phyloP scores from a whole-genome alignment of 2,888 invertebrate genomes.

The Caenorhabditis doughertyi region DNA sequence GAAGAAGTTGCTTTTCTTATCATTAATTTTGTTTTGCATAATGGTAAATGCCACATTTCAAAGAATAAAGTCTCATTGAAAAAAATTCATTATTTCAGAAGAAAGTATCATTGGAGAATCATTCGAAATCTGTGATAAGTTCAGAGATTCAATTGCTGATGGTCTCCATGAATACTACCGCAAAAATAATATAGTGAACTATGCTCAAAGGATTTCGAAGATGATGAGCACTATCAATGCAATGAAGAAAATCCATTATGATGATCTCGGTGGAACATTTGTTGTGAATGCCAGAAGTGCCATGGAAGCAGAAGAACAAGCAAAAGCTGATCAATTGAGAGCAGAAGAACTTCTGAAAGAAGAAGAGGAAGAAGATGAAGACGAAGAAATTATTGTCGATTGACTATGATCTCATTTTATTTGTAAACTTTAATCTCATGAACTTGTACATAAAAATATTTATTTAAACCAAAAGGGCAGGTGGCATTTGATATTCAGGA shows the following conservation, averaged over 20 bases:
- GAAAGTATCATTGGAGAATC: slow-evolving; percentile 45
- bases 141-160: slow-evolving; percentile 45
- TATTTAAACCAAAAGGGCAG: slow-evolving; percentile 37
- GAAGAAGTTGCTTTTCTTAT: slow-evolving; percentile 54
- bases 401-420: slow-evolving; percentile 1
- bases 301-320: not conserved
- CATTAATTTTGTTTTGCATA: slow-evolving; percentile 49
- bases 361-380: not conserved
- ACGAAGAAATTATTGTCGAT: slow-evolving; percentile 14
- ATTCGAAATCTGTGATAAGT: slow-evolving; percentile 44
- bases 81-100: slow-evolving; percentile 35
- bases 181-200: slow-evolving; percentile 45
- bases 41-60: slow-evolving; percentile 18
- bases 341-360: not conserved
- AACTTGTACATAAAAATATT: slow-evolving; percentile 21
- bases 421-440: not conserved
- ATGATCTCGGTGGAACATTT: slow-evolving; percentile 50
- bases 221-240: slow-evolving; percentile 42
- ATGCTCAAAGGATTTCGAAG: slow-evolving; percentile 46
- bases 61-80: not conserved
- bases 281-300: slow-evolving; percentile 7
- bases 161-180: slow-evolving; percentile 50
- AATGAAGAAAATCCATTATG: slow-evolving; percentile 53
- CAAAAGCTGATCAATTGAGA: not conserved
- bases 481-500: slow-evolving; percentile 50